Base-by-base conservation (phyloP, 2,888 invertebrate genomes). In the Drosophila demipolita region DNA sequence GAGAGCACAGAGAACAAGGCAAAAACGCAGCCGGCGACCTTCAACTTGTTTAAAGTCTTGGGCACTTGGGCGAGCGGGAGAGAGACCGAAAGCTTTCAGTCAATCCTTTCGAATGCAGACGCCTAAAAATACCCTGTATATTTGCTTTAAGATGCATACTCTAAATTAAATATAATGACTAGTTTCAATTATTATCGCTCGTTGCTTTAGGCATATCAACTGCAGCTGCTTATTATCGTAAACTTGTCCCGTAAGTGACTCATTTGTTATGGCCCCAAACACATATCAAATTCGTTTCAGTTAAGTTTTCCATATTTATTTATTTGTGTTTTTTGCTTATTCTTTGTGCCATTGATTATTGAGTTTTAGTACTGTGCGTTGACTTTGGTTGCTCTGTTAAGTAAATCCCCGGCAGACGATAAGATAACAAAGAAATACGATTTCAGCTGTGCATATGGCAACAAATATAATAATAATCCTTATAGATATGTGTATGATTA, bases 341-440 rank as follows among this genome's bases (percentile, higher is more conserved):
- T 66, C 53, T 36, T 48, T 75, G 45, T 38, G 23, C 15, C n/a
- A 33, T 20, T 20, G 52, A 38, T 33, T 33, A 33, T 35, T 54
- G 61, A 49, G 23, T 54, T 33, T 54, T 48, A 7, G 15, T 48
- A 9, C 26, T 53, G 9, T 2, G 11, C 20, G 12, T 29, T 54
- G 53, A 69, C 42, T 42, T 45, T 45, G 20, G 12, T 45, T 45
- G 42, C 12, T 12, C 20, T 38, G 54, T 53, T 52, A 29, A 17
- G 42, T 54, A 45, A 73, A 55, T 35, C 23, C 32, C 8, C 52
- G 50, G 42, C 73, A 67, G 65, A 72, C 50, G 78, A 78, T 78
- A 72, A 78, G 78, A 78, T 78, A 23, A 20, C 8, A n/a, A 2
- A 60, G 48, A 75, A 71, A 40, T 59, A 40, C 45, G 61, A 59